Base-by-base conservation (phyloP, 1,140 invertebrate genomes). In the Scaptomyza hsui region DNA sequence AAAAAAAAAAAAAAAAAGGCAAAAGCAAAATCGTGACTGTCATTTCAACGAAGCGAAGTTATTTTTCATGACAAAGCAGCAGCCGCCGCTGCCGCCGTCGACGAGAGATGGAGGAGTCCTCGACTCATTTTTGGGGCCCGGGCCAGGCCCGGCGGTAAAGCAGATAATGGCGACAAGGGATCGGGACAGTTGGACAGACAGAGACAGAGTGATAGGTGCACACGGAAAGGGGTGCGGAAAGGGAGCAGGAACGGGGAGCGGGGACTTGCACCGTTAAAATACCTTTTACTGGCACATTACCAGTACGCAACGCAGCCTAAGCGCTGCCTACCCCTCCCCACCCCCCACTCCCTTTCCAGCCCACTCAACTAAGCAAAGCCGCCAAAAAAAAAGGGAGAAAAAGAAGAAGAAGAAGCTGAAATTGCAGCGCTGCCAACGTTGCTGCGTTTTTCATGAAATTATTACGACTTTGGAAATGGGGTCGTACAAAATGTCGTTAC, bases 371-470 rank as follows among this genome's bases (percentile, higher is more conserved):
- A 55, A 55, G 52, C 52, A 37, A 55, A 26, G 39, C 37, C 37
- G 35, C 35, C 37, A 39, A 39, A 57, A 42, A 41, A 39, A 56
- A 29, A 39, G 32, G 26, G 7, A 57, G 29, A 29, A 42, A 45
- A 61, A 51, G 32, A 49, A 55, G 60, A 72, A 4, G 21, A 47
- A 24, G 42, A 39, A 37, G 24, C 10, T 29, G 12, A 45, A 48
- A 72, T 49, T 72, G 64, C 64, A 86, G 68, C 83, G 60, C 79
- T 63, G 70, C 63, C 51, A 13, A 29, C 64, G 57, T 74, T 32
- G 81, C 80, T 81, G 82, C 78, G 82, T 88, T 86, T 88, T 78
- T 88, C 62, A 88, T 86, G 82, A 86, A 86, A 86, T 88, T 88
- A 86, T 86, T 86, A 86, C 81, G 82, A 88, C 74, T 86, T 88